These are phyloP conservation scores for Craniophora ligustri DNA, from an alignment of 2,888 invertebrate genomes.

Conservation along the genomic window DNA sequence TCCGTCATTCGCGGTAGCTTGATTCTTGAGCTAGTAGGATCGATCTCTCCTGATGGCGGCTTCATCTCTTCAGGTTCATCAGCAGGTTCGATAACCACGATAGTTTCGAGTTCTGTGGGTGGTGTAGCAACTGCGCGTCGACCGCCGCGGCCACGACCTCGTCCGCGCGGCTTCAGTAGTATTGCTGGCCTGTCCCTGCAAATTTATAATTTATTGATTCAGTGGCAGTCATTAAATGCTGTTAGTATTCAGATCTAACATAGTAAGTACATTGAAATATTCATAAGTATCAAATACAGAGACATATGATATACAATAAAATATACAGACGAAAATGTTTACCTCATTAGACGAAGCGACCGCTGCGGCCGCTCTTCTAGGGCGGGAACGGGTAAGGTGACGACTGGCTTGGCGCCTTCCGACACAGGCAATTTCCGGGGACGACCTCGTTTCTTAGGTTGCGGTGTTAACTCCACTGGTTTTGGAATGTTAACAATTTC, in stretches of 20 bases:
- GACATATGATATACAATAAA: background rate
- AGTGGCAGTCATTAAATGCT: background rate
- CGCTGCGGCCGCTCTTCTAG: conserved; percentile 84
- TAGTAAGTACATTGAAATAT: no score
- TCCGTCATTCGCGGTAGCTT: conserved; percentile 85
- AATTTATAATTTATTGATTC: conserved; percentile 24
- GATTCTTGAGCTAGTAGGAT: conserved; percentile 82
- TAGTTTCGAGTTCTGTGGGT: conserved; percentile 46
- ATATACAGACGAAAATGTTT: conserved; percentile 35
- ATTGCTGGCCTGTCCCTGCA: conserved; percentile 80
- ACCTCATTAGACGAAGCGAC: conserved; percentile 83
- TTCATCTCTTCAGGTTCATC: conserved; percentile 38
- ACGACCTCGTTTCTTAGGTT: conserved; percentile 83
- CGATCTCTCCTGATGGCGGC: conserved; percentile 62
- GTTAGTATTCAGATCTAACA: no score
- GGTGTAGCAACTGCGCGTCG: conserved; percentile 57
- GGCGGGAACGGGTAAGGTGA: conserved; percentile 75
- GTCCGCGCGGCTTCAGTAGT: conserved; percentile 73
- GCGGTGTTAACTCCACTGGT: conserved; percentile 73
- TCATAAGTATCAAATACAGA: no score
- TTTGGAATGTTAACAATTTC: conserved; percentile 63
- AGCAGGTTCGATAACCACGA: conserved; percentile 42
- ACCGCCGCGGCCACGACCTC: conserved; percentile 78
- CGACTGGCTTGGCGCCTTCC: conserved; percentile 70
- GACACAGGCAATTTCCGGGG: conserved; percentile 81